Percentiles rank a stretch among this genome's conserved stretches.
phyloP scores from a whole-genome alignment of 2,113 vertebrate species.

The Brachypodius melanocephalos region DNA sequence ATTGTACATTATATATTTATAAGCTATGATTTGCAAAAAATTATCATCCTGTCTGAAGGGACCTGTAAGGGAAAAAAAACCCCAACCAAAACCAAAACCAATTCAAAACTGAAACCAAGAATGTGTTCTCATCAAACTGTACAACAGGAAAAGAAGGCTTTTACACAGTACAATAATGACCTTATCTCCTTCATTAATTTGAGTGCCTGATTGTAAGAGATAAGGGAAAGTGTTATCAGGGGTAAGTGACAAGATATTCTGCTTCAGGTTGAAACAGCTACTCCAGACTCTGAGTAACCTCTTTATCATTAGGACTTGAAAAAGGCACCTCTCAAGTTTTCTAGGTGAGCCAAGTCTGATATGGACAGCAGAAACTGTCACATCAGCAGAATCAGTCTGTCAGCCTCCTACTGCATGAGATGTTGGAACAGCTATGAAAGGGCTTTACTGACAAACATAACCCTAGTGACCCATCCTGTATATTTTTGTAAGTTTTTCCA shows the following conservation, averaged over 20 bases:
- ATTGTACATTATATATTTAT: neutral
- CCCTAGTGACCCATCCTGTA: neutral
- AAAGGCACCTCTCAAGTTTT: neutral
- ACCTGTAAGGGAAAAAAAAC: neutral
- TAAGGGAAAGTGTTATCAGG: neutral
- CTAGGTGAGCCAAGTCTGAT: neutral
- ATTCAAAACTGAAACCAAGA: neutral
- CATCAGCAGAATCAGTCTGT: neutral
- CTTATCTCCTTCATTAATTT: neutral
- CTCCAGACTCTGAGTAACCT: neutral
- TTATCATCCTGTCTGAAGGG: neutral
- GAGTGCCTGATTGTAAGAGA: neutral
- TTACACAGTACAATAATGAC: neutral
- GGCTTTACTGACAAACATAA: neutral
- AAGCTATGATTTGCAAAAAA: neutral
- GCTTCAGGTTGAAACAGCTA: neutral
- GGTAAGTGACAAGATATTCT: neutral
- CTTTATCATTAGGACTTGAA: neutral
- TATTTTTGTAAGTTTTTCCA: neutral
- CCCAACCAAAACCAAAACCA: fast-evolving
- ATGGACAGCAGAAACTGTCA: neutral
- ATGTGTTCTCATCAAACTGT: neutral
- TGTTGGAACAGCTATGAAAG: neutral
- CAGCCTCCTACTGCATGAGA: neutral
- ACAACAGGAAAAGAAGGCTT: neutral